These are phyloP conservation scores for Ceratosolen solmsi DNA, from an alignment of 1,140 invertebrate genomes.

Conservation along the genomic window DNA sequence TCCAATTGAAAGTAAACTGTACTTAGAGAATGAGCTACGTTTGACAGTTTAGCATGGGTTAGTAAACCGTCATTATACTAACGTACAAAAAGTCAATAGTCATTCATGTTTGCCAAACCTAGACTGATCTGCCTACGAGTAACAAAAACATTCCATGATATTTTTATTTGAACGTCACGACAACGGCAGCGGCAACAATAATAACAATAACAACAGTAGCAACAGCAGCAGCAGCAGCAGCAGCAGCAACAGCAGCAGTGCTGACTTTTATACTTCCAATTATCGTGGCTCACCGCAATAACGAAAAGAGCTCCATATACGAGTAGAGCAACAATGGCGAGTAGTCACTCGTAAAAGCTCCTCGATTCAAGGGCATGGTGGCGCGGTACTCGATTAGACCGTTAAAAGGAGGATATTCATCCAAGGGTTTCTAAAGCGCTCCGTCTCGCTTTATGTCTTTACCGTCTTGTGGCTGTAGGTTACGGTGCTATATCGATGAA, in stretches of 20 bases:
- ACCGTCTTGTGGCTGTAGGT: constrained; percentile 54
- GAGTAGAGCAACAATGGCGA: constrained; percentile 17
- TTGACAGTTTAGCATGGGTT: too few relatives aligned
- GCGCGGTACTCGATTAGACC: constrained; percentile 54
- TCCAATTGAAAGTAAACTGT: too few relatives aligned
- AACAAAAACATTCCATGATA: neutral
- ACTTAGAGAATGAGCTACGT: too few relatives aligned
- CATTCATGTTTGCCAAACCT: too few relatives aligned
- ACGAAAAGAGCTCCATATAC: constrained; percentile 26
- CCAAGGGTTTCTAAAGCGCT: constrained; percentile 10
- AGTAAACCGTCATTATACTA: too few relatives aligned
- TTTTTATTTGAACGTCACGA: too few relatives aligned
- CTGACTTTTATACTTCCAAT: constrained; percentile 35
- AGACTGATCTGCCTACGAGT: neutral
- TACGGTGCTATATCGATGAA: constrained; percentile 61
- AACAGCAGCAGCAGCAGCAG: too few relatives aligned
- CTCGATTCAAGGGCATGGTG: constrained; percentile 49
- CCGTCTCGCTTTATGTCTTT: constrained; percentile 36
- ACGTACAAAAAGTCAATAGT: too few relatives aligned
- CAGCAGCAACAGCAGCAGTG: neutral
- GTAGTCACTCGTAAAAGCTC: constrained; percentile 32
- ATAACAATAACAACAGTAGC: too few relatives aligned
- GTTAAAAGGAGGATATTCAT: constrained; percentile 53
- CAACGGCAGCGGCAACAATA: too few relatives aligned
- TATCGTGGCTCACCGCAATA: constrained; percentile 37